Base-by-base conservation (phyloP, 1,140 invertebrate species). In the Caenorhabditis remanei region DNA sequence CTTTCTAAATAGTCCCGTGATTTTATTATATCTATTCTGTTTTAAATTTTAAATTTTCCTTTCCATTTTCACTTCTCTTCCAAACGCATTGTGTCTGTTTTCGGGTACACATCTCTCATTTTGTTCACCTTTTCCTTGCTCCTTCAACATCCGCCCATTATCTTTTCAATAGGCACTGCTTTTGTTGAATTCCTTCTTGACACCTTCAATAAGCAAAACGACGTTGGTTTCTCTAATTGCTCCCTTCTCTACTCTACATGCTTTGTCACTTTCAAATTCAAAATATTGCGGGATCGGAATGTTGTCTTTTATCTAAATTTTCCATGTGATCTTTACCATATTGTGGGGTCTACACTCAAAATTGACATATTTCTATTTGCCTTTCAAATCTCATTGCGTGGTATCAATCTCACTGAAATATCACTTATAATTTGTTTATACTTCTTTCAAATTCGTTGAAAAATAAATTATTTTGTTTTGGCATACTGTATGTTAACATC, bases 201-300 rank as follows among this genome's bases (percentile, higher is more conserved):
- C 71, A 79, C 71, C 71, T 50, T 50, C 71, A 79, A 79, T 79
- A 79, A 79, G 71, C 71, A 79, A 79, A 79, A 79, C 71, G 71
- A 43, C 71, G 71, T 53, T 50, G 71, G 71, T 50, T 79, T 50
- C 71, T 79, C 46, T 79, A 79, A 79, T 79, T 79, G 71, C n/a
- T 79, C 71, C 21, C 24, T n/a, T 50, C 46, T 65, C 32, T 32
- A 13, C 63, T 7, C 16, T n/a, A 14, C n/a, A 13, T 9, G 21
- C 4, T 46, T 8, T 41, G 4, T n/a, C 41, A 14, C 19, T 19
- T 79, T 48, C 40, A 8, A 71, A 71, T 24, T 75, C 19, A 6
- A 24, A 53, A 53, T 79, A 24, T 48, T 53, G 71, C 71, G 71
- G 71, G 71, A 67, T 67, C 58, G 24, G 58, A 32, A 65, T 65